Conservation (phyloP, 1,140 invertebrate genomes). For the Heliconius hewitsoni region DNA sequence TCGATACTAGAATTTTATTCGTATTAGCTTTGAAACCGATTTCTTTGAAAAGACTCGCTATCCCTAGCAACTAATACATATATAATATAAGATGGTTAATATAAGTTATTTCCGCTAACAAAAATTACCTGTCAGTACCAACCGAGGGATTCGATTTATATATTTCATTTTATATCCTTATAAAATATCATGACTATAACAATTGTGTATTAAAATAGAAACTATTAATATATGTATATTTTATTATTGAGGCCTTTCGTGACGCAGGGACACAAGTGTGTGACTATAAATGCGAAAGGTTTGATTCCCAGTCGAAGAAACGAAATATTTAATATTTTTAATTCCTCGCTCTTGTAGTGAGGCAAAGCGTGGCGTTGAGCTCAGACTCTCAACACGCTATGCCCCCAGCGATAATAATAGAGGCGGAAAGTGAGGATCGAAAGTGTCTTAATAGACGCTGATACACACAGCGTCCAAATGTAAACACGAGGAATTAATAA, state of each 20-base stretch:
- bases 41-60: background rate
- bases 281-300: background rate
- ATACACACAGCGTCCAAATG: no score
- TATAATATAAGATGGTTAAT: background rate
- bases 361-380: background rate
- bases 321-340: background rate
- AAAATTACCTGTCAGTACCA: constrained; percentile 18
- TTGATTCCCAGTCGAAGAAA: background rate
- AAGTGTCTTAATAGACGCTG: no score
- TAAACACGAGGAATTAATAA: no score
- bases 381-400: background rate
- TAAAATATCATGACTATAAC: background rate
- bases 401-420: no score
- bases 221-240: no score
- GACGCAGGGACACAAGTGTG: background rate
- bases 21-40: background rate
- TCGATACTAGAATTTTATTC: background rate
- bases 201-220: no score
- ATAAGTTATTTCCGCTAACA: constrained; percentile 16
- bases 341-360: background rate
- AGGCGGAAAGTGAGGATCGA: no score
- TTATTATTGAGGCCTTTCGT: no score
- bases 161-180: background rate
- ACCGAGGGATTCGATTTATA: background rate
- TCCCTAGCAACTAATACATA: background rate